Evolutionary conservation across 2,113 vertebrate genomes (phyloP), one percentile per base, ranked within the genome.

Genomic region (Chaetops frenatus): DNA sequence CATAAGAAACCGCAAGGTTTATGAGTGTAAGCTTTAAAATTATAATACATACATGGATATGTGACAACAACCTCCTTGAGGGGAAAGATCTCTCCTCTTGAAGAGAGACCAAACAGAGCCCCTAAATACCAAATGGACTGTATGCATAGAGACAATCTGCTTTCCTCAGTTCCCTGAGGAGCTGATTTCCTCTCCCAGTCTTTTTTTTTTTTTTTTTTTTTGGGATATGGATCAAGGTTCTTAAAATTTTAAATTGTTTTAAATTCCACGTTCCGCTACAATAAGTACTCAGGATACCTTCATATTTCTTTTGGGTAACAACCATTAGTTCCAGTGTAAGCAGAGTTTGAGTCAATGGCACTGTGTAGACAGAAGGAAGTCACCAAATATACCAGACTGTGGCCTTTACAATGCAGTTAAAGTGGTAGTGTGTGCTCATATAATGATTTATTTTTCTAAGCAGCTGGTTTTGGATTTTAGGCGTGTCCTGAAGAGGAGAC

Each of bases 1-100:
- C 67, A 54, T 96, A 88, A 88, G 91, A 95, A 92, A 93, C 42
- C 51, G 51, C 78, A 81, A 89, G 38, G 71, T 61, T 94, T 86
- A 85, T 91, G 72, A 86, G 54, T 78, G 82, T 94, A 94, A 96
- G 71, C 74, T 94, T 50, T 80, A 35, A 90, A 91, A 61, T 56
- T 48, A 9, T 35, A 58, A 74, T 74, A 86, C 21, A 74, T 74
- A 86, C 21, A 3, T 42, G 42, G 29, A 8, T 83, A 66, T 73
- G 13, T 93, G 74, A 67, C 50, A 82, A 21, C 50, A 70, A 10
- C 27, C 42, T 90, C 33, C 44, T 58, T 73, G 40, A 70, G 72
- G 58, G 51, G 72, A 58, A 90, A 28, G 27, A 19, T 21, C 23
- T 72, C 61, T 27, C 12, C 8, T 84, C 33, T 62, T 67, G 28